Percentiles rank a stretch among this genome's conserved stretches.
phyloP scores from a whole-genome alignment of 2,888 invertebrate species.

The Polymixis flavicincta region DNA sequence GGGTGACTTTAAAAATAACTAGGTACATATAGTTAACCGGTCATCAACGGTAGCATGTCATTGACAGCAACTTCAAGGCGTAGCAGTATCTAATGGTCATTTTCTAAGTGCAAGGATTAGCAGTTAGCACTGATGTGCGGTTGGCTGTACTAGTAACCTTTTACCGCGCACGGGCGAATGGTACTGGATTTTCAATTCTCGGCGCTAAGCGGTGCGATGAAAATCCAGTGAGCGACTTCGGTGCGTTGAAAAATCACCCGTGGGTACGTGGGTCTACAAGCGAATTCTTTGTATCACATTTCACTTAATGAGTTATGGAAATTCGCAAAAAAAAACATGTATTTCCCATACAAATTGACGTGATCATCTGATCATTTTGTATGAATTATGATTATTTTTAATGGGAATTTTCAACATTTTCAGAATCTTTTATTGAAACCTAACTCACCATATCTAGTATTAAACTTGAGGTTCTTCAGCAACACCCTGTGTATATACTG shows the following conservation, averaged over 20 bases:
- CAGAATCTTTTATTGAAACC: not conserved
- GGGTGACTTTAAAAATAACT: not conserved
- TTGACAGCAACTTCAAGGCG: not conserved
- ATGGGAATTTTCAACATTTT: not conserved
- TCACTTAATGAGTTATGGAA: not conserved
- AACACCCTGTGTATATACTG: constrained; percentile 95
- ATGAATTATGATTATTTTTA: too few species aligned
- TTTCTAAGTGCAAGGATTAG: not conserved
- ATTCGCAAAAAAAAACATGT: not conserved
- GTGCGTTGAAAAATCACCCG: not conserved
- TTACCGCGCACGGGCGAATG: not conserved
- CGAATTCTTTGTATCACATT: not conserved
- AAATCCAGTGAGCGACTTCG: not conserved
- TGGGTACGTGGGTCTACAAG: not conserved
- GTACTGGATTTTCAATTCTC: too few species aligned
- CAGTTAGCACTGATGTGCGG: not conserved
- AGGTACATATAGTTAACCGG: not conserved
- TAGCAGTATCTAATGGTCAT: not conserved
- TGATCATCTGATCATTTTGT: not conserved
- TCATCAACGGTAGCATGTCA: not conserved
- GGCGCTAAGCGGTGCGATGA: not conserved
- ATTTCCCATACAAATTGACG: not conserved
- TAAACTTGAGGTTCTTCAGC: constrained; percentile 91
- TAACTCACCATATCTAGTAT: constrained; percentile 91
- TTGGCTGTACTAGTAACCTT: not conserved